Evolutionary conservation across 2,797 vertebrate species (phyloP), one percentile per base, ranked within the genome.

Genomic region (Parambassis ranga): DNA sequence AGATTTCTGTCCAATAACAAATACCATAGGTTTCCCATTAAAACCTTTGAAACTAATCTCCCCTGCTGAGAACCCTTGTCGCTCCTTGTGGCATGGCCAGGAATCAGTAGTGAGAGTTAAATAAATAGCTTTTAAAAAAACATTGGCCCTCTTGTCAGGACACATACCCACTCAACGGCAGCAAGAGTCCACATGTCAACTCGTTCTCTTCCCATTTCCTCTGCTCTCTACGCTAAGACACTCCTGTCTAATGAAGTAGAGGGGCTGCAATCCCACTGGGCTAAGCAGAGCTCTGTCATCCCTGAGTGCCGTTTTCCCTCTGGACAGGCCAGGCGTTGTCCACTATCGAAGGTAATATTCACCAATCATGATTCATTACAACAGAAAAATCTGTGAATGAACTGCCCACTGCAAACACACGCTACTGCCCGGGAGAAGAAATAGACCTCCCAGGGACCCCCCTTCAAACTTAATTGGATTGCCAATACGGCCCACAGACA

Each of bases 61-160:
- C 27, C 59, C 72, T 4, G 9, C 70, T 53, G 84, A 84, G 81
- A 84, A 79, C 81, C 81, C 86, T 88, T 82, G 84, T 91, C 87
- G 88, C 76, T 78, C 75, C 81, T 72, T 13, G 44, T 87, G 79
- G 85, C 83, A 80, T 41, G 75, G 79, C 83, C 20, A 61, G 51
- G 86, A 90, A 90, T 91, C 82, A 84, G 67, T 70, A 62, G 58
- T 83, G 86, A 82, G 77, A 79, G 86, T 77, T 79, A 84, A 86
- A 85, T 91, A 92, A 91, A 92, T 89, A 83, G 86, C 77, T 81
- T 92, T 87, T 85, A 60, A 80, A 70, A 80, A 83, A 82, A 85
- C 81, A 85, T 78, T 75, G 66, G 33, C 79, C 84, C 67, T 86
- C 86, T 85, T 88, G 88, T 92, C 87, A 89, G 74, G 88, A 88